Conservation (phyloP, 1,140 invertebrate species). For the Wiebesia pumilae region DNA sequence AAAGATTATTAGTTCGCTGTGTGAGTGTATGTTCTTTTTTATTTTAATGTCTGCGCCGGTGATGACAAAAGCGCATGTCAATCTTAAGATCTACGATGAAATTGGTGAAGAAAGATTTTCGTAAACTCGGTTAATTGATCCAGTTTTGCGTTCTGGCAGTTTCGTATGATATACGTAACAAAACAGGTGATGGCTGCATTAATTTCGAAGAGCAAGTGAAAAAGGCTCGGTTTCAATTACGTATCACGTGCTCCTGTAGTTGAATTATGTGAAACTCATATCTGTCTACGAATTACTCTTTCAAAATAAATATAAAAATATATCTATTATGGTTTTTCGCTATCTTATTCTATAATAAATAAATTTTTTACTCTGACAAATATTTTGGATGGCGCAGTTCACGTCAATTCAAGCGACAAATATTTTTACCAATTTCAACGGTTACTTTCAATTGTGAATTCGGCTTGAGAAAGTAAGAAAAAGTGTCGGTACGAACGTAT, state of each 20-base stretch:
- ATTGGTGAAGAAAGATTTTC: neutral
- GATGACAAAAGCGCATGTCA: neutral
- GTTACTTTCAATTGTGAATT: neutral
- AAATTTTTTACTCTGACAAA: neutral
- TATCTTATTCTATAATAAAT: neutral
- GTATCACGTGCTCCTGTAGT: neutral
- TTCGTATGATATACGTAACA: neutral
- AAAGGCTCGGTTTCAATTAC: neutral
- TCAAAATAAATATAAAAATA: neutral
- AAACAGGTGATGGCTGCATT: neutral
- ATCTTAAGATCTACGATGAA: neutral
- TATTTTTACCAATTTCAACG: neutral
- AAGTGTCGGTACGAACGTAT: neutral
- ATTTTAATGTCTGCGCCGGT: too few species aligned
- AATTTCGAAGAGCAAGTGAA: neutral
- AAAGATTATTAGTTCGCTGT: neutral
- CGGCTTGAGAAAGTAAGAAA: neutral
- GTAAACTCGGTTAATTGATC: constrained; percentile 3
- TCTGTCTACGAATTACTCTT: neutral
- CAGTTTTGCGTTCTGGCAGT: neutral
- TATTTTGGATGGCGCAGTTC: neutral
- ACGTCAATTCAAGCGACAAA: too few species aligned
- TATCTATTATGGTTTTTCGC: neutral
- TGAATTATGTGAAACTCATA: neutral
- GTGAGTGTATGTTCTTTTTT: neutral